Evolutionary conservation across 1,140 invertebrate species (phyloP).

Genomic region (Formica exsecta): DNA sequence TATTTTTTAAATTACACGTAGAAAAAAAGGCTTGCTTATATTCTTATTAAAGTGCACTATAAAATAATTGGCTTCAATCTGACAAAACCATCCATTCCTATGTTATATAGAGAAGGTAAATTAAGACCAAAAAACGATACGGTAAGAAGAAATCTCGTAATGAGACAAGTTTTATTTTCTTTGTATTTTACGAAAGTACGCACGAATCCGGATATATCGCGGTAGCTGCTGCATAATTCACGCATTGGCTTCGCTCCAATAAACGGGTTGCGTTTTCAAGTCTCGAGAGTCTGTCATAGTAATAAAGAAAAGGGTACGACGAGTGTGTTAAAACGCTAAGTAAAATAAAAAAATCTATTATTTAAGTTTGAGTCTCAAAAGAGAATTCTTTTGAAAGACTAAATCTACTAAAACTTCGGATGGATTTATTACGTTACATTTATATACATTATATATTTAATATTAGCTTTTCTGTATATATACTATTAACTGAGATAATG

Average conservation of each 20-base stretch:
- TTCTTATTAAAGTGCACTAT: background rate
- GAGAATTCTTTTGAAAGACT: background rate
- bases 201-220: slow-evolving; percentile 56
- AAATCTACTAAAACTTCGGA: background rate
- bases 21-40: background rate
- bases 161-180: slow-evolving; percentile 77
- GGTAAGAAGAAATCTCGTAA: slow-evolving; percentile 63
- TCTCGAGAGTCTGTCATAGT: background rate
- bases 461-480: background rate
- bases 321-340: background rate
- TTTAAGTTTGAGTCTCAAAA: background rate
- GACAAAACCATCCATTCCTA: background rate
- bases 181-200: slow-evolving; percentile 75
- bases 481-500: background rate
- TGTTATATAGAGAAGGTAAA: background rate
- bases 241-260: slow-evolving; percentile 77
- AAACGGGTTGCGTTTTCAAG: slow-evolving; percentile 64
- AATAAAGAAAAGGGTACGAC: background rate
- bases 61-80: slow-evolving; percentile 22
- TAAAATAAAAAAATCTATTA: background rate
- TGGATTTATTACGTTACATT: background rate
- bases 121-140: background rate
- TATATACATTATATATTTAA: background rate
- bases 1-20: background rate
- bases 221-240: slow-evolving; percentile 74